Base-by-base conservation (phyloP, 2,888 invertebrate genomes). In the Polydrusus pterygomalis region DNA sequence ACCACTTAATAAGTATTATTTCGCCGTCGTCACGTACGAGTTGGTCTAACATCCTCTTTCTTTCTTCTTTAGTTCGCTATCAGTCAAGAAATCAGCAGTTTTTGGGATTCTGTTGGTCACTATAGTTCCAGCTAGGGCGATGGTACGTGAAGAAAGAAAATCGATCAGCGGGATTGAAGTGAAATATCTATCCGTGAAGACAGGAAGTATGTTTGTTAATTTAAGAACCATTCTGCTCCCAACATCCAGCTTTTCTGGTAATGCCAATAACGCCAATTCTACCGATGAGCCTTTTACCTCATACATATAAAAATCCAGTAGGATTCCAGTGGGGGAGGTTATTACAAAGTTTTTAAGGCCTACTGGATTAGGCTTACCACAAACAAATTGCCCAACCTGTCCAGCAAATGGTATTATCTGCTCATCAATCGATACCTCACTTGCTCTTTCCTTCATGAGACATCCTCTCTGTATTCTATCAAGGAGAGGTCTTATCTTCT, bases 341-440 rank as follows among this genome's bases (percentile, higher is more conserved):
- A 45, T 69, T 13, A 69, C 69, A 15, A 40, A 30, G 40, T 69
- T 69, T 69, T 30, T 69, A 20, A 58, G n/a, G 40, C 43, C 69
- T 54, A 56, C 54, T 38, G 69, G 58, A 43, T 69, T 15, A 1
- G 56, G 69, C 54, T 34, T 69, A 11, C 69, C 69, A 18, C 40
- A 34, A 43, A 69, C 69, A 69, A 54, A 69, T 56, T 69, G 69
- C 20, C 49, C 47, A 1, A 56, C 34, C 18, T 30, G 13, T 20
- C 30, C 34, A 43, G 40, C 40, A 43, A 43, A 10, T 10, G 40
- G 40, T 43, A n/a, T n/a, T n/a, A n/a, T n/a, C n/a, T n/a, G 56
- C 40, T 82, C 80, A 73, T 81, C 82, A 34, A 81, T 80, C n/a
- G 76, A 78, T 20, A 77, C 64, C 13, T 78, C 47, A 20, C 18